Evolutionary conservation across 2,888 invertebrate genomes (phyloP).

Genomic region (Cantharis lateralis): DNA sequence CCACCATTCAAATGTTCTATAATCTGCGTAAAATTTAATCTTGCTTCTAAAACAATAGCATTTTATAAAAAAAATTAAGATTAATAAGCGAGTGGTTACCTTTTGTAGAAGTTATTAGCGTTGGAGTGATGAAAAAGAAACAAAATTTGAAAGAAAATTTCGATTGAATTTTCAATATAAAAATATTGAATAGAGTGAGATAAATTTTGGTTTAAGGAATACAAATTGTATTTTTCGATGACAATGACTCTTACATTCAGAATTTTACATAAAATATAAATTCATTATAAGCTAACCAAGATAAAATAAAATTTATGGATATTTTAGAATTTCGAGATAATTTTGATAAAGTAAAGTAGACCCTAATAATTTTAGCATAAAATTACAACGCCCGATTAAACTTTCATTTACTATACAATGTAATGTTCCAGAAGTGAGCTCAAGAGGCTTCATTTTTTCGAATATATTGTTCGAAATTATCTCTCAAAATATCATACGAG

Average conservation of each 20-base stretch:
- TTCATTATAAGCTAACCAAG: neutral
- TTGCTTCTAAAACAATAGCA: neutral
- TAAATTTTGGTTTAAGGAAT: neutral
- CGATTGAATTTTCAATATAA: neutral
- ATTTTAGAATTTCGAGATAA: neutral
- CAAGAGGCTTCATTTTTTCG: neutral
- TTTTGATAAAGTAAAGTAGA: neutral
- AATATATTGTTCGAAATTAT: neutral
- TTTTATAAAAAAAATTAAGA: too few species aligned
- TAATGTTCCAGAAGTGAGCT: neutral
- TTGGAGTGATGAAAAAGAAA: neutral
- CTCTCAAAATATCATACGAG: neutral
- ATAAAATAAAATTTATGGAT: neutral
- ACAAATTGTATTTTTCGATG: neutral
- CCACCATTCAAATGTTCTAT: neutral
- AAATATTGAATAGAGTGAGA: neutral
- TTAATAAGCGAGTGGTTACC: neutral
- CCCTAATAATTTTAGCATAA: constrained; percentile 3
- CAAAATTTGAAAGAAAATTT: neutral
- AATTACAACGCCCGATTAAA: constrained; percentile 3
- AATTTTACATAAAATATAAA: neutral
- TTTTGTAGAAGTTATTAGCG: neutral
- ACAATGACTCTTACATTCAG: neutral
- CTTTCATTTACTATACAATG: neutral
- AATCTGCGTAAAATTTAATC: neutral